Evolutionary conservation across 2,888 invertebrate genomes (phyloP).

Genomic region (Chloroclystis v-ata): DNA sequence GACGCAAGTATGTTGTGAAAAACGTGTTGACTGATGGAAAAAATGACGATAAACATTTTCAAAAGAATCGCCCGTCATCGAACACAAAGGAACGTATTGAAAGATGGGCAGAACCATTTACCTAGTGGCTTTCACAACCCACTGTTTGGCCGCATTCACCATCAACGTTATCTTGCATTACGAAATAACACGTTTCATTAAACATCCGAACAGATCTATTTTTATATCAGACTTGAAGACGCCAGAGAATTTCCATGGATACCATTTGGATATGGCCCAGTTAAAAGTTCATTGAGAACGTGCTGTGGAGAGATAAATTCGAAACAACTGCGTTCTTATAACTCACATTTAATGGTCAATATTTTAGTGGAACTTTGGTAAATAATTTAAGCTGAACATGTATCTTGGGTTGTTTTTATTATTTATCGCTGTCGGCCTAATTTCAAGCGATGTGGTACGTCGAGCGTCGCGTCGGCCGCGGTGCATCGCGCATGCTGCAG

Average conservation of each 20-base stretch:
- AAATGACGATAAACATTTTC: slow-evolving; percentile 49
- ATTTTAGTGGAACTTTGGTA: background rate
- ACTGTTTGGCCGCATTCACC: slow-evolving; percentile 7
- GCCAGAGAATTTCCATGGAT: slow-evolving; percentile 25
- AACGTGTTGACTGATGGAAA: slow-evolving; percentile 30
- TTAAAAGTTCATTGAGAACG: slow-evolving; percentile 24
- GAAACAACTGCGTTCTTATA: slow-evolving; percentile 9
- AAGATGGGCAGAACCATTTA: slow-evolving; percentile 5
- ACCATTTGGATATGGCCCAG: slow-evolving; percentile 23
- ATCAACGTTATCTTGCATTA: slow-evolving; percentile 12
- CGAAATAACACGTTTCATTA: slow-evolving; percentile 24
- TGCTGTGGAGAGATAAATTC: slow-evolving; percentile 18
- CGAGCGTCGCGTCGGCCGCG: slow-evolving; percentile 37
- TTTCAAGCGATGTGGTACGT: slow-evolving; percentile 41
- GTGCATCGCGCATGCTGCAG: slow-evolving; percentile 56
- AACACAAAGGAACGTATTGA: slow-evolving; percentile 19
- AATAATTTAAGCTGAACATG: slow-evolving; percentile 4
- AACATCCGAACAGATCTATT: slow-evolving; percentile 21
- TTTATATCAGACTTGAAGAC: slow-evolving; percentile 27
- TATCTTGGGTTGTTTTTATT: slow-evolving; percentile 40
- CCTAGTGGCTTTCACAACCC: background rate
- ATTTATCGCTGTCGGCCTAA: slow-evolving; percentile 52
- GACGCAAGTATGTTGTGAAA: slow-evolving; percentile 56
- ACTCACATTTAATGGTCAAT: background rate
- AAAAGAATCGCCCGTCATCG: slow-evolving; percentile 39